Percentiles rank a stretch among this genome's conserved stretches.
phyloP scores from a whole-genome alignment of 2,797 vertebrate genomes.

The Kryptopterus vitreolus region DNA sequence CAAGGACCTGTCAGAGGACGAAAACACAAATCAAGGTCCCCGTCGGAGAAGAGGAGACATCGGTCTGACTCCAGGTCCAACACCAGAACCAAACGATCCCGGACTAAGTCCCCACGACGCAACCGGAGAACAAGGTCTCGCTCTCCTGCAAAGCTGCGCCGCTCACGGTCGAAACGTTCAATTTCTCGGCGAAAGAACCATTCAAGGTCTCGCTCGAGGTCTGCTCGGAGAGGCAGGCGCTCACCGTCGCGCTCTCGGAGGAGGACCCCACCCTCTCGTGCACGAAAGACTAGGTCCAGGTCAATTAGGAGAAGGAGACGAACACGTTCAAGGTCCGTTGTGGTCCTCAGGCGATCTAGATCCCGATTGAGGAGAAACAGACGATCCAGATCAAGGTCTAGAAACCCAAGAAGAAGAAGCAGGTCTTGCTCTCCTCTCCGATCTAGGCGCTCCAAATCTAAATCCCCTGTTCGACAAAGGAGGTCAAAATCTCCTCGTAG shows the following conservation, averaged over 20 bases:
- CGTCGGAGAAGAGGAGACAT: conserved; percentile 50
- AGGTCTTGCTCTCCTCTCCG: conserved; percentile 60
- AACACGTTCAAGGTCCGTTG: conserved; percentile 73
- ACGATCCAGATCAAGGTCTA: conserved; percentile 57
- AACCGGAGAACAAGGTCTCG: conserved; percentile 68
- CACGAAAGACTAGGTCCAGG: conserved; percentile 70
- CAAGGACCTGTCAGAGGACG: conserved; percentile 51
- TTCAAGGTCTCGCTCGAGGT: conserved; percentile 68
- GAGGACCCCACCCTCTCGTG: conserved; percentile 68
- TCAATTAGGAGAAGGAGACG: conserved; percentile 66
- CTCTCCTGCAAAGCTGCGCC: conserved; percentile 64
- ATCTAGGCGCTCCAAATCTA: conserved; percentile 66
- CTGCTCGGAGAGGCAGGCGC: conserved; percentile 66
- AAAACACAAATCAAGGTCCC: conserved; percentile 55
- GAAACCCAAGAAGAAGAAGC: conserved; percentile 49
- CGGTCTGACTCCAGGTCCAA: conserved; percentile 57
- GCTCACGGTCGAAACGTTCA: conserved; percentile 67
- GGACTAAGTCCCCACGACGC: conserved; percentile 54
- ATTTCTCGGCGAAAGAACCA: conserved; percentile 55
- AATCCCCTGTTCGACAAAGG: conserved; percentile 51
- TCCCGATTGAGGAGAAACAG: conserved; percentile 59
- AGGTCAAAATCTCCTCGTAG: conserved; percentile 53
- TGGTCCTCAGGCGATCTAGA: conserved; percentile 61
- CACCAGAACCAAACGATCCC: conserved; percentile 52
- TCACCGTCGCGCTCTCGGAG: conserved; percentile 73